Evolutionary conservation across 2,113 vertebrate species (phyloP), one percentile per base, ranked within the genome.

Genomic region (Litocranius walleri): DNA sequence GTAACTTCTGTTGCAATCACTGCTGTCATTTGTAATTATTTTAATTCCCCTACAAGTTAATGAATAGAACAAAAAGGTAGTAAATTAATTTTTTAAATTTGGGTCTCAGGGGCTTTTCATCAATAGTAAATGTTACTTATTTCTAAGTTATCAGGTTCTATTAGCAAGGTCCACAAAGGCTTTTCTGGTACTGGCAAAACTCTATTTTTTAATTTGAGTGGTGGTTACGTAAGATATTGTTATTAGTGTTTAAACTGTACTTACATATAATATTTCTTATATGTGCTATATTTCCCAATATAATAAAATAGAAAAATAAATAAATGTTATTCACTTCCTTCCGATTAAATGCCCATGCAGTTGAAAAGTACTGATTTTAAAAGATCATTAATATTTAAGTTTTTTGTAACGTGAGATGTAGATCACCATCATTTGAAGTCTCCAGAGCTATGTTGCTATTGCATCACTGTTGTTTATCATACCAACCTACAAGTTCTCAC

Each of bases 401-500:
- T 52, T 88, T 93, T 84, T 52, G 29, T 71, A 64, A 91, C 36
- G 21, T 71, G 61, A 93, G 40, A 45, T 48, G 15, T 71, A 64
- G 36, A 33, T 92, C 80, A 36, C 40, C 57, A 50, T 59, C 57
- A n/a, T 80, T 33, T 54, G n/a, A 71, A 64, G 29, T 83, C 59
- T 85, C 82, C 30, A 11, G 30, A 77, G 43, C 45, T 80, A 3
- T 6, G 45, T 7, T 57, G 40, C 45, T 64, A 52, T 23, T 92
- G 40, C 27, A 1, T 86, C 81, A 92, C 48, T 45, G 23, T 23
- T 90, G 83, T 95, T 93, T 96, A 45, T 56, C 85, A 94, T n/a
- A 77, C 29, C 48, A 85, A 81, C 27, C 88, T 96, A 27, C 74
- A 92, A 92, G 95, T 96, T 96, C 94, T 88, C 96, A 95, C 94